Percentiles rank a stretch among this genome's conserved stretches.
Conservation (phyloP, 2,113 vertebrate genomes). For the Lophura nycthemera region DNA sequence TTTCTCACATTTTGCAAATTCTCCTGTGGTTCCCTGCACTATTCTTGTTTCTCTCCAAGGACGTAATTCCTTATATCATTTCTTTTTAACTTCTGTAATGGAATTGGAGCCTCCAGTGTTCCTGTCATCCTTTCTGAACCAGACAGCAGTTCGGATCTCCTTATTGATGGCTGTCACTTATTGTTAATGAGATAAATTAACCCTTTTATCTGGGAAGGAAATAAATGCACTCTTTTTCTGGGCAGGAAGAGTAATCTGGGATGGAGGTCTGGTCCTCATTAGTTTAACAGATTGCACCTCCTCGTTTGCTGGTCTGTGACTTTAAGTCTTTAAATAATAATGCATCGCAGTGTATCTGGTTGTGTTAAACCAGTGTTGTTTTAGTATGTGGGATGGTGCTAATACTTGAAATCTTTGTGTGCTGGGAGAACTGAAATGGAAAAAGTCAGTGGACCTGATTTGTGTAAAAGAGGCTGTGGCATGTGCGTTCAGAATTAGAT, state of each 20-base stretch:
- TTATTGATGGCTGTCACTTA: neutral
- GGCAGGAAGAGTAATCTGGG: neutral
- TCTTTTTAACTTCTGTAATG: neutral
- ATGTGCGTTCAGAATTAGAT: neutral
- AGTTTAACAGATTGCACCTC: neutral
- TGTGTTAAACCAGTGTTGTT: neutral
- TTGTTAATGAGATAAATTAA: neutral
- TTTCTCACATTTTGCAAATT: neutral
- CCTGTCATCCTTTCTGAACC: neutral
- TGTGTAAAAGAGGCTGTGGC: neutral
- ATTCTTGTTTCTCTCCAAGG: neutral
- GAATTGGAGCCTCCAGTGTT: neutral
- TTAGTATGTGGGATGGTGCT: neutral
- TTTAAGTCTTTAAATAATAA: neutral
- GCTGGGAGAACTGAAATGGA: neutral
- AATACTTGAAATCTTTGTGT: neutral
- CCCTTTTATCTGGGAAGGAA: neutral
- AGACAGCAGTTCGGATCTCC: neutral
- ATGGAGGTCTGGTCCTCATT: neutral
- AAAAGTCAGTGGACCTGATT: neutral
- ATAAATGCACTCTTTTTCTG: neutral
- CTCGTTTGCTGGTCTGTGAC: neutral
- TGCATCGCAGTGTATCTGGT: accelerated
- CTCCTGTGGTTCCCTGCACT: neutral
- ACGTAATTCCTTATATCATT: neutral